Base-by-base conservation (phyloP, 35 echinoderm and acorn worm species). In the Diadema setosum region DNA sequence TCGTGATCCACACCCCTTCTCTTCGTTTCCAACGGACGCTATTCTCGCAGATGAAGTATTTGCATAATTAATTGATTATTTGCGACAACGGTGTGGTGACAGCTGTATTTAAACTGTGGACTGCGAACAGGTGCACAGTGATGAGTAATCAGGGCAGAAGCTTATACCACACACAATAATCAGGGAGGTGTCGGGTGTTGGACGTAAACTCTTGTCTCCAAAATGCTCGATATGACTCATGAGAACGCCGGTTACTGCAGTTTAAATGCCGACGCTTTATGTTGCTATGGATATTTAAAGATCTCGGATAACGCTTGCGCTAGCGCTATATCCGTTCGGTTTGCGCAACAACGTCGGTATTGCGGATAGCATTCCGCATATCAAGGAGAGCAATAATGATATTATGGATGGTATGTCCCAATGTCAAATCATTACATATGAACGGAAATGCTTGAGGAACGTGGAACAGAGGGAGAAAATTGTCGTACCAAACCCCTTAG, bases 31-130 rank as follows among this genome's bases (percentile, higher is more conserved):
- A 42, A 78, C 73, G 27, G 35, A 78, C 73, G 40, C 73, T 21
- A 44, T 30, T 73, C 18, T 73, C 35, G 31, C 15, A 25, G 3
- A 73, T 35, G 67, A 16, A 21, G 37, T 24, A 78, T 78, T 78
- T 78, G 73, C 73, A 78, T 78, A 78, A 16, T 5, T 78, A 78
- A 43, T 78, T 78, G 73, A 78, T 78, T 78, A n/a, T 78, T 78
- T 67, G 63, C 63, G 37, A 67, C 63, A 67, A 34, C 8, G 30
- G 63, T 67, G 27, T 14, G 12, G 21, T 7, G 49, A 16, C 49
- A 55, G 14, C 21, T 55, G 14, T 55, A n/a, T n/a, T n/a, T n/a
- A n/a, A n/a, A n/a, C n/a, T 55, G 14, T 0, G 14, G 1, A 55
- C 63, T 12, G 49, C 7, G 63, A 67, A 67, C 30, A 67, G 29